phyloP scores from a whole-genome alignment of 2,797 vertebrate species.

The Artibeus lituratus region DNA sequence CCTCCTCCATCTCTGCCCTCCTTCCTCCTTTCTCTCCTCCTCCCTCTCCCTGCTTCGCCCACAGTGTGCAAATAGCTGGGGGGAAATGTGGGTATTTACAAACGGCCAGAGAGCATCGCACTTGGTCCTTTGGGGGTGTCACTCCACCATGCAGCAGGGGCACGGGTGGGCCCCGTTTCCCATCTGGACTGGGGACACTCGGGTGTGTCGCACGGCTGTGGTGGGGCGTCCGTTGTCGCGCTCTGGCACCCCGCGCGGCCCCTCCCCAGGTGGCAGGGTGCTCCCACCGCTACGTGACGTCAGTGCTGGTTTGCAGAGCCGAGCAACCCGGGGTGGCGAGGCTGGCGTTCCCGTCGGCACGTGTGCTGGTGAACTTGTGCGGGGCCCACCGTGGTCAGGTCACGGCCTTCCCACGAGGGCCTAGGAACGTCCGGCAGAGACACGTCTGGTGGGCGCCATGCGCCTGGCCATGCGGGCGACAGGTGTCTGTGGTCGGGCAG shows the following conservation, averaged over 20 bases:
- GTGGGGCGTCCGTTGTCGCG: background rate
- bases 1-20: too few relatives aligned
- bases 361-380: background rate
- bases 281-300: fast-evolving
- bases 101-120: background rate
- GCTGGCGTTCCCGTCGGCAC: fast-evolving
- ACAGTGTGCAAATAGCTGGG: background rate
- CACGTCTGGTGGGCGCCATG: fast-evolving
- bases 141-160: background rate
- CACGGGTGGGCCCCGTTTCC: background rate
- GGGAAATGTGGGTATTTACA: background rate
- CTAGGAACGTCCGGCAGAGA: fast-evolving
- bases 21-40: background rate
- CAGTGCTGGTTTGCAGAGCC: fast-evolving
- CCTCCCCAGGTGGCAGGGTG: fast-evolving
- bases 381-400: background rate
- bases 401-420: fast-evolving
- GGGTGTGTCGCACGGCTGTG: fast-evolving
- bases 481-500: background rate
- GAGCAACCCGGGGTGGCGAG: fast-evolving
- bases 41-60: too few relatives aligned
- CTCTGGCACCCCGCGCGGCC: fast-evolving
- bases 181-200: fast-evolving
- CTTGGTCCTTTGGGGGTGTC: background rate
- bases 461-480: fast-evolving